Conservation (phyloP, 2,113 vertebrate genomes). For the Oncorhynchus masou region DNA sequence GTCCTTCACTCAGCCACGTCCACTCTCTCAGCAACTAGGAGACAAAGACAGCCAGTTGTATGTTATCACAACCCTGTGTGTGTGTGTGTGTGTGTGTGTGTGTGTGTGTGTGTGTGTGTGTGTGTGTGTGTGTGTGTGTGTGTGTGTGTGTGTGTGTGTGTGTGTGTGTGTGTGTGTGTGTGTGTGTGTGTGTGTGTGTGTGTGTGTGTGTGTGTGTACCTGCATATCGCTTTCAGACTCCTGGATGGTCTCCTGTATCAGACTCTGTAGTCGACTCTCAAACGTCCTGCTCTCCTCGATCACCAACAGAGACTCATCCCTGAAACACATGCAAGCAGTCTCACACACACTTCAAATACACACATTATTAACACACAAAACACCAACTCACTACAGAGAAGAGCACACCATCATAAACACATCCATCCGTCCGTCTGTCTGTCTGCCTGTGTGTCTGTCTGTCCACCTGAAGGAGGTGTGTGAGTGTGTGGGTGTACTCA, state of each 20-base stretch:
- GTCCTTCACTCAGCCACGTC: slow-evolving; percentile 56
- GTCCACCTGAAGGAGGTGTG: not conserved
- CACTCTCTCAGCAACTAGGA: slow-evolving; percentile 67
- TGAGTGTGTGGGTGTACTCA: slow-evolving; percentile 41
- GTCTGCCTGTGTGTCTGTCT: no score
- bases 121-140: no score
- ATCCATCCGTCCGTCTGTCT: no score
- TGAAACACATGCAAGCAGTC: slow-evolving; percentile 37
- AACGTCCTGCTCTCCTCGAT: slow-evolving; percentile 72
- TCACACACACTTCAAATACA: slow-evolving; percentile 18
- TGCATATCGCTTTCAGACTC: slow-evolving; percentile 70
- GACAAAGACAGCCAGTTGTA: not conserved
- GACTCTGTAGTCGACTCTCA: slow-evolving; percentile 73
- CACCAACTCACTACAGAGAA: not conserved
- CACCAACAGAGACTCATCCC: slow-evolving; percentile 70
- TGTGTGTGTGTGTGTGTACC: slow-evolving; percentile 28
- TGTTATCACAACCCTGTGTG: not conserved
- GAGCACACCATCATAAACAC: no score
- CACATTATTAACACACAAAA: not conserved
- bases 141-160: not conserved
- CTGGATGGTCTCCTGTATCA: slow-evolving; percentile 73
- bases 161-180: not conserved
- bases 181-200: no score
- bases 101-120: no score
- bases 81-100: not conserved